phyloP scores from a whole-genome alignment of 2,113 vertebrate species.

The Dryoscopus gambensis region DNA sequence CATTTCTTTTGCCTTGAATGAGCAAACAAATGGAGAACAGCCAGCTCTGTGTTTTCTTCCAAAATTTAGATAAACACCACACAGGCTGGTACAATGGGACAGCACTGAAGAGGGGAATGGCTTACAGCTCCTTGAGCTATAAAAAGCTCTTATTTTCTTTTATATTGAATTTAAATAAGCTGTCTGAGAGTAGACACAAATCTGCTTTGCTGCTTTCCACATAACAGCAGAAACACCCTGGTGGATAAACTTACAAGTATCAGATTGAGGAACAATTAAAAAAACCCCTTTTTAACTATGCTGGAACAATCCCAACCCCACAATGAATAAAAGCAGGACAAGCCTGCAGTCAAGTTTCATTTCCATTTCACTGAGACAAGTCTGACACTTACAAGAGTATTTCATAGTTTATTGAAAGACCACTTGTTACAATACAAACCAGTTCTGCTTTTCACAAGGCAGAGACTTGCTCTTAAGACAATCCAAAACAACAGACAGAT shows the following conservation, averaged over 20 bases:
- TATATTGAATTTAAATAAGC: neutral
- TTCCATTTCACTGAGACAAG: constrained; percentile 39
- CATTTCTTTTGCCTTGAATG: neutral
- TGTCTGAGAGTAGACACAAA: neutral
- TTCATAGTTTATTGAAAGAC: constrained; percentile 74
- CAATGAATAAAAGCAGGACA: neutral
- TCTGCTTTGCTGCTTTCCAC: neutral
- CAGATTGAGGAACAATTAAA: neutral
- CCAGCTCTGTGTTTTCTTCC: neutral
- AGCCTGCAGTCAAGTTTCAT: neutral
- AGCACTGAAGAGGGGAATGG: neutral
- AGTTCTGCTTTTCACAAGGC: constrained; percentile 69
- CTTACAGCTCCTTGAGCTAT: neutral
- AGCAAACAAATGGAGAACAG: neutral
- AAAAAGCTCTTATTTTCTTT: neutral
- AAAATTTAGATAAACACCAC: neutral
- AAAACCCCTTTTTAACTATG: neutral
- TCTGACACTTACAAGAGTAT: constrained; percentile 66
- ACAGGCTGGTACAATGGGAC: neutral
- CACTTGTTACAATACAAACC: constrained; percentile 74
- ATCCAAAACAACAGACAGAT: constrained; percentile 51
- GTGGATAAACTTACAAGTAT: neutral
- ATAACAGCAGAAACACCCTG: neutral
- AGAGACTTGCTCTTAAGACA: constrained; percentile 65
- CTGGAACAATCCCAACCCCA: neutral